Evolutionary conservation across 2,888 invertebrate species (phyloP), one percentile per base, ranked within the genome.

Genomic region (Agonopterix heracliana): DNA sequence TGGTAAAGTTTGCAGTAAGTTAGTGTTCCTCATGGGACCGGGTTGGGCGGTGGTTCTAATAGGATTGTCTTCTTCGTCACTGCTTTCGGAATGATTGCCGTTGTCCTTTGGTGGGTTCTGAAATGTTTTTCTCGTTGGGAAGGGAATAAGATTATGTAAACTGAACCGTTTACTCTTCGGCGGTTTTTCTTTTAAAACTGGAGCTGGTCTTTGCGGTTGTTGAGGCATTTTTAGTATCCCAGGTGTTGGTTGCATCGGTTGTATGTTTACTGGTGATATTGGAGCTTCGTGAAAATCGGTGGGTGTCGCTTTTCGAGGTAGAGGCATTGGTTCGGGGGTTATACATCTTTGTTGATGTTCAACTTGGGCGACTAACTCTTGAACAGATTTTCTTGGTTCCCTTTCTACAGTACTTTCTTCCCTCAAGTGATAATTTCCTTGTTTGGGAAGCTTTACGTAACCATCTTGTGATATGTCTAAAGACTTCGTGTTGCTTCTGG

Each of bases 301-400:
- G 72, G 83, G 78, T 35, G 66, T 62, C 53, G 63, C 64, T 63
- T 83, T 75, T 71, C 81, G 70, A 59, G 72, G 62, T 71, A 81
- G 48, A 34, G 68, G 65, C 60, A 80, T 54, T 62, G 84, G 73
- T 50, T 85, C 87, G 2, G 85, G 86, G 3, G 82, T 79, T 61
- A 68, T 65, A 64, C 81, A 64, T 67, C 83, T 68, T 50, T 86
- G 83, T 47, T 90, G 79, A 34, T 82, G 84, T 68, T 92, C 92
- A 9, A 91, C 90, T 66, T 90, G 88, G 1, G 91, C 92, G 17
- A 92, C 91, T 58, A 92, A 73, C 64, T 92, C 92, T 61, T 91
- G 92, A 0, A 92, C 92, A 0, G 91, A 90, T 57, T 86, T 90
- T 43, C 91, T 80, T 2, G 82, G 81, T 46, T 80, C 81, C 53